Base-by-base conservation (phyloP, 2,113 vertebrate species). In the Callocephalon fimbriatum region DNA sequence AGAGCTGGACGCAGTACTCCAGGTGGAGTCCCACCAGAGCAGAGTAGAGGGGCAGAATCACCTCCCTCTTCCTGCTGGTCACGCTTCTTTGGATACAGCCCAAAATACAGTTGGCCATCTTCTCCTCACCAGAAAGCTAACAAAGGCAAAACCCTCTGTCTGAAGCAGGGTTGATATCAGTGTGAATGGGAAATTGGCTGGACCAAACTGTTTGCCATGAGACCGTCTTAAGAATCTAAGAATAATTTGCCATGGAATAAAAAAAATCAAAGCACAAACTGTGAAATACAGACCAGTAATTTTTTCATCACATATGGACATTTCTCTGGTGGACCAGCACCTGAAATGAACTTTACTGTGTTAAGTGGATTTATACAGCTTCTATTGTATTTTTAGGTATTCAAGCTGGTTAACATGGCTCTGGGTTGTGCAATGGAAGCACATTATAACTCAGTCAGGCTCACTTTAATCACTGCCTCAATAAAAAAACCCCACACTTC, bases 341-440 rank as follows among this genome's bases (percentile, higher is more conserved):
- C 92, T 96, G 61, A 77, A 82, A 63, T 96, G 90, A 97, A 85
- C 90, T 88, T 94, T 76, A 42, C 54, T 77, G 32, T 59, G 80
- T 29, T 48, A 81, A 87, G 56, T 89, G 77, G 61, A 89, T 96
- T 96, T 97, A 87, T 85, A 80, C 54, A 59, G 68, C 63, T 89
- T 15, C 77, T 86, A 58, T 84, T 94, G 71, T 72, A 84, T 94
- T 95, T 94, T 77, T 95, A 68, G 70, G 71, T 92, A 88, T 91
- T 96, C 73, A 75, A 72, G 67, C 93, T 97, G 95, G 97, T 97
- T 97, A 97, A 91, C 84, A 15, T 72, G 87, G 77, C 79, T 97
- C 96, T 94, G 91, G 44, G 88, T 81, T 96, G 95, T 95, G 87
- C 93, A 85, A 27, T 66, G 74, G 90, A 97, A 82, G 48, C 38